A percentile compares a stretch with the other conserved stretches of the same genome.
These are phyloP conservation scores for Potorous gilbertii DNA, from an alignment of 2,797 vertebrate species.

Conservation along the genomic window DNA sequence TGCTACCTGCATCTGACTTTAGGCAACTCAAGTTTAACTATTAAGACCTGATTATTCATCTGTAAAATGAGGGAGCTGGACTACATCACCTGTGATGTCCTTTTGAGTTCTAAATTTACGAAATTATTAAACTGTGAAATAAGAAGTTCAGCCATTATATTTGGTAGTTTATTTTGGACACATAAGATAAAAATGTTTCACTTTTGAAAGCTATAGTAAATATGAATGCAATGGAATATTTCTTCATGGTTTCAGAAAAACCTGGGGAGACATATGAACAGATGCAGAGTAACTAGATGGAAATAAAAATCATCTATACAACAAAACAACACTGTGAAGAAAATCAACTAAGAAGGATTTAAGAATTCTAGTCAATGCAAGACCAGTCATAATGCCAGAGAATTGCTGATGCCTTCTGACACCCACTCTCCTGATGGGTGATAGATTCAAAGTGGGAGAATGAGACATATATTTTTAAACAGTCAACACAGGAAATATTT, in stretches of 20 bases:
- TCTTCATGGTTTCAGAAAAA: neutral
- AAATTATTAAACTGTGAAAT: neutral
- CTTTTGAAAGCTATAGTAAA: neutral
- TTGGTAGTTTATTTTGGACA: neutral
- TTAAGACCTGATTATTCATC: neutral
- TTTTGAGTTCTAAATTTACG: neutral
- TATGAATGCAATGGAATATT: neutral
- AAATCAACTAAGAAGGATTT: neutral
- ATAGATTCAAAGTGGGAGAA: neutral
- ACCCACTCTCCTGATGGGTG: neutral
- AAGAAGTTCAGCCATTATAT: neutral
- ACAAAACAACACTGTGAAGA: neutral
- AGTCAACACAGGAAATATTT: neutral
- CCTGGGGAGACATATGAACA: neutral
- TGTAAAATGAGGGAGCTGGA: neutral
- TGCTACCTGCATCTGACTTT: neutral
- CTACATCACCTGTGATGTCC: neutral
- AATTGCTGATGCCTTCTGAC: neutral
- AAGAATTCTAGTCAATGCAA: neutral
- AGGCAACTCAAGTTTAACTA: neutral
- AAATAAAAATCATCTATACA: neutral
- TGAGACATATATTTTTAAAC: neutral
- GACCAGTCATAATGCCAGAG: neutral
- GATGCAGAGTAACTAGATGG: neutral
- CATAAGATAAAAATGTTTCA: neutral